A percentile compares a stretch with the other conserved stretches of the same genome.
Evolutionary conservation across 2,888 invertebrate species (phyloP).

Genomic region (Thumatha senex): DNA sequence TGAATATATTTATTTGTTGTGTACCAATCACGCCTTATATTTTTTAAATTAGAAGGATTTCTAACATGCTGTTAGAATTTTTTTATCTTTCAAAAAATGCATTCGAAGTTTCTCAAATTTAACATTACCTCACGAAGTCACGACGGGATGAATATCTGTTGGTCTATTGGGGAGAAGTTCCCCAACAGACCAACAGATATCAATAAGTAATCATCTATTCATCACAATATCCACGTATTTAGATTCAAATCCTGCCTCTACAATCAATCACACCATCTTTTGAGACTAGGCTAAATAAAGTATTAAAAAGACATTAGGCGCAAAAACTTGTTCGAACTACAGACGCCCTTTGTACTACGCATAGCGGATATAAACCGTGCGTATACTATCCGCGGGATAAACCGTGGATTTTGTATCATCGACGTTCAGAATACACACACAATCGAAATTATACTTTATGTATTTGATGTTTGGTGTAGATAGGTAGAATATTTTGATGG

Average conservation of each 20-base stretch:
- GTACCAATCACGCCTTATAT: too few species aligned
- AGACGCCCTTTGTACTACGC: constrained; percentile 15
- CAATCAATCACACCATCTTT: constrained; percentile 57
- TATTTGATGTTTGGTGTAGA: background rate
- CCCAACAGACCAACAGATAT: constrained; percentile 10
- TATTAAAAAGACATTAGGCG: constrained; percentile 75
- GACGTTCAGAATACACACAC: constrained; percentile 5
- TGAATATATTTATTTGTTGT: too few species aligned
- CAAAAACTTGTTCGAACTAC: constrained; percentile 47
- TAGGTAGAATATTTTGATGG: too few species aligned
- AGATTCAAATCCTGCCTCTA: constrained; percentile 27
- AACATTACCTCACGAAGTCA: background rate
- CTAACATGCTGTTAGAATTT: too few species aligned
- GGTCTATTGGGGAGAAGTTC: background rate
- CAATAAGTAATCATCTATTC: constrained; percentile 33
- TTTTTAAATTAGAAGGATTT: too few species aligned
- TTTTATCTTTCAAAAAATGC: too few species aligned
- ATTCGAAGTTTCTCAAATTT: background rate
- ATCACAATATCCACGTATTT: constrained; percentile 23
- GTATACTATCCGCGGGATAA: background rate
- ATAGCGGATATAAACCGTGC: background rate
- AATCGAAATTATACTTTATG: background rate
- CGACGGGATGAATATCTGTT: background rate
- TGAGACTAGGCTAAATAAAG: constrained; percentile 52
- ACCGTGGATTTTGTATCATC: background rate